Evolutionary conservation across 2,113 vertebrate species (phyloP), one percentile per base, ranked within the genome.

Genomic region (Vanacampus margaritifer): DNA sequence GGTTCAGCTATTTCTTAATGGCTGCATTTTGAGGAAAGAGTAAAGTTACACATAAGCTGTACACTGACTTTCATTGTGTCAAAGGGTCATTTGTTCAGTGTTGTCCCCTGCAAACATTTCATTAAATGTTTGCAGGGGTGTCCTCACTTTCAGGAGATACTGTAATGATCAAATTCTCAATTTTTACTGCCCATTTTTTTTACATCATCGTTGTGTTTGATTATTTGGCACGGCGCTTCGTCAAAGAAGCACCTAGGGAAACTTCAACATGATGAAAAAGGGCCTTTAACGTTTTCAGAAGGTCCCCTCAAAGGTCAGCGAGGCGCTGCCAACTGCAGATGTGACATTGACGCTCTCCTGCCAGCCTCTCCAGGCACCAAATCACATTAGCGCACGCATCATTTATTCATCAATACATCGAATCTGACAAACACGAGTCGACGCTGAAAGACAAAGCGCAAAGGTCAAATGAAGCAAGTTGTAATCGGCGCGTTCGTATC

Each of bases 341-440:
- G 69, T 70, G 78, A 84, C 75, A 78, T 36, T 79, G 80, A 82
- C 60, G 24, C 68, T 59, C 67, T 65, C 56, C 73, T 70, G 65
- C 59, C 57, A 64, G 65, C 62, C 54, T 48, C 46, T 48, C 66
- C 36, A 68, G 67, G 65, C 74, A 78, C 64, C 41, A 61, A 72
- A 75, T 73, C 59, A 65, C 68, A 87, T 86, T 83, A 81, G 58
- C 79, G 80, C 78, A 69, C 37, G 14, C 64, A 84, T 86, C 72
- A 87, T 79, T 86, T 84, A 90, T 87, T 89, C 75, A 88, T 84
- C 68, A 74, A 60, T 74, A 65, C 67, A 35, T 73, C 54, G 45
- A 74, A 62, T 71, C 67, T 35, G 71, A 79, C 71, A 78, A 89
- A 84, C 36, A 66, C 73, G n/a, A 81, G 67, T 58, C 68, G 71